Base-by-base conservation (phyloP, 2,113 vertebrate species). In the Budorcas taxicolor region DNA sequence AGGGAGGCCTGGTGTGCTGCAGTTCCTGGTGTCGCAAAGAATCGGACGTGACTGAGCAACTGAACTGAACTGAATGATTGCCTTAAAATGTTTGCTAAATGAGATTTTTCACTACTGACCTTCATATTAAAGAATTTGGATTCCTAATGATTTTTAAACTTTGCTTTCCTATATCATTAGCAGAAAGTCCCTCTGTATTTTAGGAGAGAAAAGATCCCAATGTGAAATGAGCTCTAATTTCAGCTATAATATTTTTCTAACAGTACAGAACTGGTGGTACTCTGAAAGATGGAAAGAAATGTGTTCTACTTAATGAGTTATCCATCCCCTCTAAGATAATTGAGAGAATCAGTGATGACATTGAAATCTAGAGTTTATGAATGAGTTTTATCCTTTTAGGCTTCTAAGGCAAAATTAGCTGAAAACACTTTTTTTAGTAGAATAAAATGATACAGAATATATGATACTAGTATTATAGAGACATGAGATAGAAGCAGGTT, bases 101-200 rank as follows among this genome's bases (percentile, higher is more conserved):
- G 31, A 95, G 9, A 55, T 47, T 84, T 57, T 90, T 84, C 29
- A 60, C 45, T 83, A 6, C 15, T 31, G 6, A 76, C 10, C 3
- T 71, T 71, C 5, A 43, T 86, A 17, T 50, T 87, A 57, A 85
- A 60, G 93, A 45, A 1, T 45, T 78, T 52, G 16, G 82, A 43
- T 80, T 90, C 3, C 23, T 64, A 80, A 43, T 84, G 31, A 47
- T 64, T 92, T 87, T 4, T 85, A 91, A 91, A 71, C 16, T 45
- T 97, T 84, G 1, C 84, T 86, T 94, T 95, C 3, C 27, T 55
- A 76, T 10, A 27, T 67, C 36, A 88, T 85, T n/a, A 93, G 83
- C 3, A 92, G 82, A 27, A 11, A 60, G 29, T 14, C 23, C 53
- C 2, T 90, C 4, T 92, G 13, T 8, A 29, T 87, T 21, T 90